phyloP scores from a whole-genome alignment of 2,113 vertebrate genomes.

The Urocynchramus pylzowi region DNA sequence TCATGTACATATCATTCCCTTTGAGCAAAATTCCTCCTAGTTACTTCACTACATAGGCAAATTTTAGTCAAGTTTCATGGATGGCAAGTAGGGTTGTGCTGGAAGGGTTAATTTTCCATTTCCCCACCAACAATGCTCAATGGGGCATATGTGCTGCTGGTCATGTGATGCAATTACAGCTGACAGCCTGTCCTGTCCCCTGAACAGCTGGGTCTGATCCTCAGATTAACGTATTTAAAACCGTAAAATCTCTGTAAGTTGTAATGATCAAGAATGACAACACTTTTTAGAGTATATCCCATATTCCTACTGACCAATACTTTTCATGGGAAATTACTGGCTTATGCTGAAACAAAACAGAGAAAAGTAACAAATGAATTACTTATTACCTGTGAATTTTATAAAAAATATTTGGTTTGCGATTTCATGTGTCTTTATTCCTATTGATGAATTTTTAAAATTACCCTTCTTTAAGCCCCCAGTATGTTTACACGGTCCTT shows the following conservation, averaged over 20 bases:
- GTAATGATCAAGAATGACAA: slow-evolving; percentile 36
- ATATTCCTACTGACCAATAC: neutral
- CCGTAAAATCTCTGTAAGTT: slow-evolving; percentile 15
- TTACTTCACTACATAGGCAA: neutral
- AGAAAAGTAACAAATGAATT: neutral
- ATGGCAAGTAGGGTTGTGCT: neutral
- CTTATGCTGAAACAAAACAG: neutral
- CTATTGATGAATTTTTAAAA: slow-evolving; percentile 52
- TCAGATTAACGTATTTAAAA: slow-evolving; percentile 32
- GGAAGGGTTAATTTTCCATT: slow-evolving; percentile 35
- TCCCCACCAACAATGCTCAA: neutral
- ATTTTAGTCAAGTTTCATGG: neutral
- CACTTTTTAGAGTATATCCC: neutral
- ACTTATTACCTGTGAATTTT: neutral
- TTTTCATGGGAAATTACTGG: neutral
- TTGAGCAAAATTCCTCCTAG: neutral
- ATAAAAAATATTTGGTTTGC: neutral
- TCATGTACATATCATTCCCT: neutral
- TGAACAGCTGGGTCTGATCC: slow-evolving; percentile 51
- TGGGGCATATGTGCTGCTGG: slow-evolving; percentile 24
- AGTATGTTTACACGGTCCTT: slow-evolving; percentile 53
- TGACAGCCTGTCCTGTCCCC: slow-evolving; percentile 37
- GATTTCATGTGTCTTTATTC: neutral
- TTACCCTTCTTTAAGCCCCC: slow-evolving; percentile 22
- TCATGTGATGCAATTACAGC: slow-evolving; percentile 57